Evolutionary conservation across 2,888 invertebrate species (phyloP).

Genomic region (Ditylenchus weischeri): DNA sequence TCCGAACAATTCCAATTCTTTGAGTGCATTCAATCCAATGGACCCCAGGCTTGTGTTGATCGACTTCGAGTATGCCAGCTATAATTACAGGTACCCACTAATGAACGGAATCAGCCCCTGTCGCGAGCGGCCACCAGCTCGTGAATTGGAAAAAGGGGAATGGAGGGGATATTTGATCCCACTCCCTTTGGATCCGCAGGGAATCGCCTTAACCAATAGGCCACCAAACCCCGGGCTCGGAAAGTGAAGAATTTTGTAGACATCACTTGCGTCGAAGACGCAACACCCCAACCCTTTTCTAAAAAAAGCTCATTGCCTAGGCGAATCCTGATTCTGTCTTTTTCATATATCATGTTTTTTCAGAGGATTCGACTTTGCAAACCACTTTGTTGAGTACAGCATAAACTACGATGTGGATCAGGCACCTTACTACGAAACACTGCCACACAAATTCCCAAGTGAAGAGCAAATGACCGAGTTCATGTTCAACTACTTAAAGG

Average conservation of each 20-base stretch:
- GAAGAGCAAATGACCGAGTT: slow-evolving; percentile 31
- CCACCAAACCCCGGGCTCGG: too few species aligned
- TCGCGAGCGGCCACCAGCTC: too few species aligned
- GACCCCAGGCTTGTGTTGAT: slow-evolving; percentile 60
- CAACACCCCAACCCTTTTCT: too few species aligned
- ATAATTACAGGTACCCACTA: slow-evolving; percentile 70
- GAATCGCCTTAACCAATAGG: too few species aligned
- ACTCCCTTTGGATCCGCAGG: too few species aligned
- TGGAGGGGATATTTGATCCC: too few species aligned
- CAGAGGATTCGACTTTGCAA: slow-evolving; percentile 85
- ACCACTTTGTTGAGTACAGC: slow-evolving; percentile 86
- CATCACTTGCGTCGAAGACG: too few species aligned
- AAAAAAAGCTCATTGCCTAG: too few species aligned
- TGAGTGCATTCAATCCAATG: slow-evolving; percentile 57
- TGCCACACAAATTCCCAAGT: slow-evolving; percentile 66
- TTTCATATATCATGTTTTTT: slow-evolving; percentile 17
- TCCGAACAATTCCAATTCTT: slow-evolving; percentile 34
- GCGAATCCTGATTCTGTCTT: neutral
- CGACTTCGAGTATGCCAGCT: slow-evolving; percentile 60
- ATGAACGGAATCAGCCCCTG: too few species aligned
- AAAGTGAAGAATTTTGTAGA: too few species aligned
- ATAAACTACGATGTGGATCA: slow-evolving; percentile 79
- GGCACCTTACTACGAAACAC: slow-evolving; percentile 75
- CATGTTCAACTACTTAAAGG: slow-evolving; percentile 30
- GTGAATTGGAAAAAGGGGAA: too few species aligned